phyloP scores from a whole-genome alignment of 1,140 invertebrate genomes.

The Zeugodacus cucurbitae region DNA sequence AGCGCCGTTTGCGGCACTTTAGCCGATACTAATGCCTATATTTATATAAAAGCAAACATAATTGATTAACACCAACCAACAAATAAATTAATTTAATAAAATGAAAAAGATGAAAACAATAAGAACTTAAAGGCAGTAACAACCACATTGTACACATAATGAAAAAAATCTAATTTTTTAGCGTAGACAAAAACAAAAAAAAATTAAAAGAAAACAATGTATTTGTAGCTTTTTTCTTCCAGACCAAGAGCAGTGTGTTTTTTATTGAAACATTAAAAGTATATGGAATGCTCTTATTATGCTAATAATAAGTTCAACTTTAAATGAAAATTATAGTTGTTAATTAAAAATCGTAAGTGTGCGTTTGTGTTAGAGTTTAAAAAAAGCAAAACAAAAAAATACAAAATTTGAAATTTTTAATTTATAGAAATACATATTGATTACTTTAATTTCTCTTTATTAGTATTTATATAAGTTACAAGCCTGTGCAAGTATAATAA shows the following conservation, averaged over 20 bases:
- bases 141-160: not conserved
- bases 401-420: not conserved
- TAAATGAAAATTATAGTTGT: slow-evolving; percentile 3
- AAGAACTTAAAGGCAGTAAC: not conserved
- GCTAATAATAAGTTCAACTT: not conserved
- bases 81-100: not conserved
- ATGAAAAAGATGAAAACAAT: not conserved
- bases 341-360: not conserved
- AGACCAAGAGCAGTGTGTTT: not conserved
- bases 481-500: not conserved
- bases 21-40: slow-evolving; percentile 22
- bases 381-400: not conserved
- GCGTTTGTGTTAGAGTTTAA: not conserved
- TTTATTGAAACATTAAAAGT: not conserved
- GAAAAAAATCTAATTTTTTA: not conserved
- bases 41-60: not conserved
- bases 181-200: not conserved
- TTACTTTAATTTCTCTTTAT: slow-evolving; percentile 5
- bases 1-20: not conserved
- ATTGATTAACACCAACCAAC: not conserved
- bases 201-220: too few relatives aligned
- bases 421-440: not conserved
- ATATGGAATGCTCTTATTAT: not conserved
- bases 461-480: not conserved
- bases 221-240: not conserved